phyloP scores from a whole-genome alignment of 2,888 invertebrate genomes.

The Lasioglossum leucozonium region DNA sequence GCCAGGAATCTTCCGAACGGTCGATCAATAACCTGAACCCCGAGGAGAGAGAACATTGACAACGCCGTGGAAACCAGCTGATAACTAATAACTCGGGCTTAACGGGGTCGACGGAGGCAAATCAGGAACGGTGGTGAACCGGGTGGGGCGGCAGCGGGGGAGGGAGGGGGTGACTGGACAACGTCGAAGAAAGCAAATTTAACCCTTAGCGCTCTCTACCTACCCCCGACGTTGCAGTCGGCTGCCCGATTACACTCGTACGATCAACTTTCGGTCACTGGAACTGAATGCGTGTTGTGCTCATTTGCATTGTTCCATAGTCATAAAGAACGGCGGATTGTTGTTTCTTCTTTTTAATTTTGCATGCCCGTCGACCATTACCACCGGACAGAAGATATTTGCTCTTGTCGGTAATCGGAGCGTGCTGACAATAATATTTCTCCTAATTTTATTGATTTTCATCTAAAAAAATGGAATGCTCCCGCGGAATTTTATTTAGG shows the following conservation, averaged over 20 bases:
- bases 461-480: too few relatives aligned
- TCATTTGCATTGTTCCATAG: slow-evolving; percentile 37
- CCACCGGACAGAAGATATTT: slow-evolving; percentile 8
- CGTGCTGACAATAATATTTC: slow-evolving; percentile 1
- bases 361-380: background rate
- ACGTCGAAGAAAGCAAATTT: slow-evolving; percentile 49
- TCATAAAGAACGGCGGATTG: slow-evolving; percentile 10
- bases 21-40: slow-evolving; percentile 72
- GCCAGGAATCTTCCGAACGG: slow-evolving; percentile 74
- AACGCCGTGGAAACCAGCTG: slow-evolving; percentile 56
- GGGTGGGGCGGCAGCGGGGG: background rate
- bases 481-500: too few relatives aligned
- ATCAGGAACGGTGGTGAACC: background rate
- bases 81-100: slow-evolving; percentile 59
- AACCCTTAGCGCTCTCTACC: slow-evolving; percentile 19
- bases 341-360: slow-evolving; percentile 30
- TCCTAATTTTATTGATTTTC: too few relatives aligned
- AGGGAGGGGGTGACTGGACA: background rate
- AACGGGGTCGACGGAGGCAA: slow-evolving; percentile 39
- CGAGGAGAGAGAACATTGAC: slow-evolving; percentile 57
- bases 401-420: slow-evolving; percentile 20
- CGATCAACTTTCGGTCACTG: slow-evolving; percentile 33
- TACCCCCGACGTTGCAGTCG: background rate
- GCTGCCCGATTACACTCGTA: slow-evolving; percentile 4
- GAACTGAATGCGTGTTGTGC: slow-evolving; percentile 15